These are phyloP conservation scores for Desoria tigrina DNA, from an alignment of 2,888 invertebrate species.

Conservation along the genomic window DNA sequence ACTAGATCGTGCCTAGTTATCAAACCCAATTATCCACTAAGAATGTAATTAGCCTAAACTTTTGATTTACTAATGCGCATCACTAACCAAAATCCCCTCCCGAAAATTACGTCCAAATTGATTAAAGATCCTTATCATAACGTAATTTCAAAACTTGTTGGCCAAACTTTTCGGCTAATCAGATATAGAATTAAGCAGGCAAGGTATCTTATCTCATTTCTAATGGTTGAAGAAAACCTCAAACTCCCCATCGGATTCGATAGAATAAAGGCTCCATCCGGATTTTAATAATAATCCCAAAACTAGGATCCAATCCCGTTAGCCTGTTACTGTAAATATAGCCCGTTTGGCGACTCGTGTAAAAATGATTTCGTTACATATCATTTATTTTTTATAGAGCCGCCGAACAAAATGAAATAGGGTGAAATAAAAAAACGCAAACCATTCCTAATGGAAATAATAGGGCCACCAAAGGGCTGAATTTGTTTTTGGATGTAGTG, in stretches of 20 bases:
- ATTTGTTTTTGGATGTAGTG: conserved; percentile 14
- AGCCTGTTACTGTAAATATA: too few species aligned
- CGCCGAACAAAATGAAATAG: conserved; percentile 11
- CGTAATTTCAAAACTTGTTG: too few species aligned
- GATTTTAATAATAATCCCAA: too few species aligned
- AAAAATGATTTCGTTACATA: background rate
- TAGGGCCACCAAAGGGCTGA: conserved; percentile 19
- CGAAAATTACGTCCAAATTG: background rate
- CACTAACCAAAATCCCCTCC: background rate
- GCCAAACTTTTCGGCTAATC: too few species aligned
- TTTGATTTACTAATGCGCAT: background rate
- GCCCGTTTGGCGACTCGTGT: too few species aligned
- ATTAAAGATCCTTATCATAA: conserved; percentile 6
- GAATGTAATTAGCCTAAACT: conserved; percentile 10
- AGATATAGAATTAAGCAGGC: too few species aligned
- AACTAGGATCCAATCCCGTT: too few species aligned
- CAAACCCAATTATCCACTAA: background rate
- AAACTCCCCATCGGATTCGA: too few species aligned
- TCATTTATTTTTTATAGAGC: conserved; percentile 13
- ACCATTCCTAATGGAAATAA: conserved; percentile 20
- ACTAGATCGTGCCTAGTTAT: conserved; percentile 5
- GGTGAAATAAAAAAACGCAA: conserved; percentile 6
- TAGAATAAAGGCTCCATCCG: too few species aligned
- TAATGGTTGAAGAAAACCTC: too few species aligned
- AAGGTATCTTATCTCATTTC: too few species aligned